Percentiles rank a stretch among this genome's conserved stretches.
Evolutionary conservation across 2,113 vertebrate species (phyloP).

Genomic region (Aptenodytes patagonicus): DNA sequence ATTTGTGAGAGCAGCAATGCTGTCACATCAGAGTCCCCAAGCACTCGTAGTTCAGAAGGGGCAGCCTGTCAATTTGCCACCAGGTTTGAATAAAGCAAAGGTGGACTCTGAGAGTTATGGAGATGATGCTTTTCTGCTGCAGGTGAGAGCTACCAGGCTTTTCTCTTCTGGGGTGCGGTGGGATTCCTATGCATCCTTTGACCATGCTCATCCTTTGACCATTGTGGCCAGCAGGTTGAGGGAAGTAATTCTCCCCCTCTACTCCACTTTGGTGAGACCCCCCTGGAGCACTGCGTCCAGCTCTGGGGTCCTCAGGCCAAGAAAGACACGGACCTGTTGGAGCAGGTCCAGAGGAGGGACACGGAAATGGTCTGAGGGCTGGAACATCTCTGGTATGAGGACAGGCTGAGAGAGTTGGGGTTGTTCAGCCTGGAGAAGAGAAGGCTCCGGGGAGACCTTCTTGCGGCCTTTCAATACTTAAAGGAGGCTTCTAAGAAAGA

Average conservation of each 20-base stretch:
- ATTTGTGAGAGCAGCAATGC: background rate
- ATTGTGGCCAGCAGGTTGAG: accelerated
- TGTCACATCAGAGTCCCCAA: background rate
- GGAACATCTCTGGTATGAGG: accelerated
- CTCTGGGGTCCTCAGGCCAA: accelerated
- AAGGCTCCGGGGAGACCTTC: accelerated
- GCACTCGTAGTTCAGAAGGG: background rate
- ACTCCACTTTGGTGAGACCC: accelerated
- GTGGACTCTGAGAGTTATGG: background rate
- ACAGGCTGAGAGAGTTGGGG: background rate
- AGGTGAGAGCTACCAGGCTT: background rate
- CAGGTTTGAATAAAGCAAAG: background rate
- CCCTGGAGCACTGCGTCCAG: background rate
- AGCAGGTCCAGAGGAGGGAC: background rate
- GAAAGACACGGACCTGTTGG: background rate
- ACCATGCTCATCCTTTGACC: background rate
- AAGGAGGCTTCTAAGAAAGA: background rate
- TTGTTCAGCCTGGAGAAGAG: background rate
- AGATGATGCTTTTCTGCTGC: background rate
- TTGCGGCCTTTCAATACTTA: accelerated
- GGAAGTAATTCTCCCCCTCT: background rate
- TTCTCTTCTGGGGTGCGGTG: background rate
- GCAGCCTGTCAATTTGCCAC: background rate
- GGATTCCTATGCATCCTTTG: background rate
- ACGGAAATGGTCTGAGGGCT: accelerated